A percentile compares a stretch with the other conserved stretches of the same genome.
Conservation (phyloP, 2,888 invertebrate species). For the Hyposoter dolosus region DNA sequence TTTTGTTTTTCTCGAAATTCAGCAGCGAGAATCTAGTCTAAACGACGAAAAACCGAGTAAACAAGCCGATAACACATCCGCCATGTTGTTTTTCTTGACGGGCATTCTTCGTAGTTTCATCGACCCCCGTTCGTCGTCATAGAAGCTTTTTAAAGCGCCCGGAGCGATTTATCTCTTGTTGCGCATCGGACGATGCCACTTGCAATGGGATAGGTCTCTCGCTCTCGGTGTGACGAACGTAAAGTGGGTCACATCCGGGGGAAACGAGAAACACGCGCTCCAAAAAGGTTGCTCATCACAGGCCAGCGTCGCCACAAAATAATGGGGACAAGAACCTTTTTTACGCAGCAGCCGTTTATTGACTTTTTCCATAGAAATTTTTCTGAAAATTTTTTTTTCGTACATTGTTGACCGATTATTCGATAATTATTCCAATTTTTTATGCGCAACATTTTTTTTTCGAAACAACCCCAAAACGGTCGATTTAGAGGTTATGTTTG, state of each 20-base stretch:
- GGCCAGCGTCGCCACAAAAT: slow-evolving; percentile 9
- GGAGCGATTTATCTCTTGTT: slow-evolving; percentile 1
- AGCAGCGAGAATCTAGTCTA: not conserved
- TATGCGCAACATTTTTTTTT: not conserved
- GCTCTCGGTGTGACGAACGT: slow-evolving; percentile 59
- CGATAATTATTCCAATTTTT: not conserved
- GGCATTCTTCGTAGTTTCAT: slow-evolving; percentile 6
- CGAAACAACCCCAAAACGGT: not conserved
- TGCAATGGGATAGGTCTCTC: slow-evolving; percentile 34
- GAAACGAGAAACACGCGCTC: slow-evolving; percentile 51
- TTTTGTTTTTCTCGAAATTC: not conserved
- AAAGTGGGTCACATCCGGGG: slow-evolving; percentile 67
- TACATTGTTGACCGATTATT: not conserved
- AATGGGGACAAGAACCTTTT: slow-evolving; percentile 23
- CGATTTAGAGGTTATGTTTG: not conserved
- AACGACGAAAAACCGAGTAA: not conserved
- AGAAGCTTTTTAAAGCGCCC: not conserved
- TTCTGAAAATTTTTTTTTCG: not conserved
- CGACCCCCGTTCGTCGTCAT: not conserved
- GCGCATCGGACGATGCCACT: not conserved
- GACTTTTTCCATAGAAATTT: slow-evolving; percentile 4
- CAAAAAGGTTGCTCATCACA: slow-evolving; percentile 7
- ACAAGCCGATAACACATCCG: not conserved
- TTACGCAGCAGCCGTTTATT: slow-evolving; percentile 36
- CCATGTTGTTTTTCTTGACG: not conserved